Conservation (phyloP, 1,140 invertebrate genomes). For the Bombus vancouverensis region DNA sequence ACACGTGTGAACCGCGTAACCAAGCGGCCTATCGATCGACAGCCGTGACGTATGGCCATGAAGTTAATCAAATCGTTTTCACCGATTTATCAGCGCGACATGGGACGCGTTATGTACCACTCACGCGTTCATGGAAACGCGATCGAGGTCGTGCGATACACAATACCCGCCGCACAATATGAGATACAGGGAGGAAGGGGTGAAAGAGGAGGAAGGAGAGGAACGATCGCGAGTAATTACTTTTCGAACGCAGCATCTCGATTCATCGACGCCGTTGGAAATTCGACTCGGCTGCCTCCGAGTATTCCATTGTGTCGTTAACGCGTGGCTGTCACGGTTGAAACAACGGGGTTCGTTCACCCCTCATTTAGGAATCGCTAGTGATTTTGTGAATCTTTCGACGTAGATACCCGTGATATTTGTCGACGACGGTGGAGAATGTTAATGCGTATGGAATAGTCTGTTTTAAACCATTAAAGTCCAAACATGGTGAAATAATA, state of each 20-base stretch:
- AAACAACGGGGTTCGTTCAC: conserved; percentile 46
- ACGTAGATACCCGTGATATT: background rate
- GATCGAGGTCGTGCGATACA: conserved; percentile 25
- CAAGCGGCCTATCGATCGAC: conserved; percentile 13
- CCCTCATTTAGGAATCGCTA: conserved; percentile 27
- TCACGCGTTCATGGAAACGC: conserved; percentile 6
- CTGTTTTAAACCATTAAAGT: too few species aligned
- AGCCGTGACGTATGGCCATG: conserved; percentile 56
- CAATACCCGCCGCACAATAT: conserved; percentile 34
- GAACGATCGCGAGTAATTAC: conserved; percentile 56
- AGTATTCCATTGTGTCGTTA: conserved; percentile 26
- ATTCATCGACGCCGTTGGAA: conserved; percentile 22
- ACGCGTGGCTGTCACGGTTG: background rate
- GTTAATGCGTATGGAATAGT: background rate
- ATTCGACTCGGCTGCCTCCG: background rate
- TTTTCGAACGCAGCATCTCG: conserved; percentile 37
- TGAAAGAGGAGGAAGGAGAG: background rate
- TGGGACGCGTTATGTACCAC: background rate
- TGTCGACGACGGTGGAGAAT: background rate
- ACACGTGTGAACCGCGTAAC: conserved; percentile 63
- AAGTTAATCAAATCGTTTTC: conserved; percentile 70
- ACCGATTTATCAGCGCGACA: conserved; percentile 59
- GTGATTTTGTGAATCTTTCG: background rate
- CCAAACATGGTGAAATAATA: too few species aligned
- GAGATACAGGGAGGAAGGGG: background rate